Evolutionary conservation across 2,888 invertebrate genomes (phyloP), one percentile per base, ranked within the genome.

Genomic region (Crioceris asparagi): DNA sequence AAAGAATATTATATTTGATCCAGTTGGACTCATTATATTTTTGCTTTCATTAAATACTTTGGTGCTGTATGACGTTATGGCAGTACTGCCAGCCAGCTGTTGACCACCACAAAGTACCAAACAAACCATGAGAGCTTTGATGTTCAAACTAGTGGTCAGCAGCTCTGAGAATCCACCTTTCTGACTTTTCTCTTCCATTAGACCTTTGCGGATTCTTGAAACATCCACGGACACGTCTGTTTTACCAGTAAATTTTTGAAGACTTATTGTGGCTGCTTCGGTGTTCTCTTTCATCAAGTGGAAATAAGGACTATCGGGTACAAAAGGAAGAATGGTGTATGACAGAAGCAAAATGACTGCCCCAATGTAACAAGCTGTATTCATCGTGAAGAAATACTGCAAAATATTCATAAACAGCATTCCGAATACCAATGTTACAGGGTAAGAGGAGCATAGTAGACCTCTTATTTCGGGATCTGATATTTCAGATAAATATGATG

Each of bases 291-390:
- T 72, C 6, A 70, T 67, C 54, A 72, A 62, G 19, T 77, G 60
- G 55, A 74, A 75, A 3, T 75, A 68, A 0, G 84, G 83, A 1
- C 81, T 79, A 59, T 85, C 84, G 0, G 83, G 83, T 40, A 83
- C 68, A 43, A 75, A 71, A n/a, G 72, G 68, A 55, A 75, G 10
- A 2, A 40, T 39, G 2, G 36, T 3, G 11, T 42, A n/a, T 29
- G 36, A 35, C 1, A 38, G 16, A 4, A 40, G 15, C 6, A 25
- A 35, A 1, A 40, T 7, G 5, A 12, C 2, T 3, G 36, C 23
- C 1, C 36, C 34, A 8, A 45, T 35, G 11, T 35, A 31, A 14
- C 40, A 35, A 1, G 34, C 16, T 7, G 21, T 14, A 1, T 34
- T 26, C 2, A 40, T 36, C 3, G 42, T 33, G 8, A 38, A 17